Conservation (phyloP, 2,888 invertebrate species). For the Orthosia cruda region DNA sequence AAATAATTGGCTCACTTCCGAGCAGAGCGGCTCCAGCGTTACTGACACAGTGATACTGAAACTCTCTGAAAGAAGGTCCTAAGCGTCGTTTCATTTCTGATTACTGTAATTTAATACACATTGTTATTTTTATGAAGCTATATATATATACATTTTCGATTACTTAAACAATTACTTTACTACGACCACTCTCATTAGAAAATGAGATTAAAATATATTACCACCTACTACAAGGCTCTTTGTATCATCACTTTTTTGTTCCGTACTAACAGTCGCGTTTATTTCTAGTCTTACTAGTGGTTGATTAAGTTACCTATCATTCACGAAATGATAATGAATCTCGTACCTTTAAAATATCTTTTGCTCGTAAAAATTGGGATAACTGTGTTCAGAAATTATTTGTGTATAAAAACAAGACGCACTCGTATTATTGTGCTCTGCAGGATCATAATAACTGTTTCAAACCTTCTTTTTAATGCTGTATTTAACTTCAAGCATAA, state of each 20-base stretch:
- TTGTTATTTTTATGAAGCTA: constrained; percentile 29
- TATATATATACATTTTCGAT: background rate
- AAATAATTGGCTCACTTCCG: too few species aligned
- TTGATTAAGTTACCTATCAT: background rate
- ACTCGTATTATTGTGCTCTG: constrained; percentile 33
- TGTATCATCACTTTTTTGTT: background rate
- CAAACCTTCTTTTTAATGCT: background rate
- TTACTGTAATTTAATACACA: background rate
- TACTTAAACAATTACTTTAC: constrained; percentile 33
- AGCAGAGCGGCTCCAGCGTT: too few species aligned
- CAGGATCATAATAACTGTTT: constrained; percentile 17
- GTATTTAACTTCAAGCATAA: background rate
- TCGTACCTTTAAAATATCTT: constrained; percentile 58
- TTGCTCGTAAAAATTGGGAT: constrained; percentile 62
- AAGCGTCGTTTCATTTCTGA: too few species aligned
- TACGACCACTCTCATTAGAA: constrained; percentile 30
- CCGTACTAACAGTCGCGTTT: background rate
- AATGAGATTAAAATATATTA: constrained; percentile 35
- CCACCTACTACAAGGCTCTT: background rate
- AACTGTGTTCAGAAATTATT: constrained; percentile 67
- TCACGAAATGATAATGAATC: constrained; percentile 36
- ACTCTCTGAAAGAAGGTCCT: too few species aligned
- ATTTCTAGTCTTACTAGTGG: background rate
- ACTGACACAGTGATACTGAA: too few species aligned
- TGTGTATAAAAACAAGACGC: constrained; percentile 40